Base-by-base conservation (phyloP, 2,797 vertebrate genomes). In the Pantherophis alleghaniensis region DNA sequence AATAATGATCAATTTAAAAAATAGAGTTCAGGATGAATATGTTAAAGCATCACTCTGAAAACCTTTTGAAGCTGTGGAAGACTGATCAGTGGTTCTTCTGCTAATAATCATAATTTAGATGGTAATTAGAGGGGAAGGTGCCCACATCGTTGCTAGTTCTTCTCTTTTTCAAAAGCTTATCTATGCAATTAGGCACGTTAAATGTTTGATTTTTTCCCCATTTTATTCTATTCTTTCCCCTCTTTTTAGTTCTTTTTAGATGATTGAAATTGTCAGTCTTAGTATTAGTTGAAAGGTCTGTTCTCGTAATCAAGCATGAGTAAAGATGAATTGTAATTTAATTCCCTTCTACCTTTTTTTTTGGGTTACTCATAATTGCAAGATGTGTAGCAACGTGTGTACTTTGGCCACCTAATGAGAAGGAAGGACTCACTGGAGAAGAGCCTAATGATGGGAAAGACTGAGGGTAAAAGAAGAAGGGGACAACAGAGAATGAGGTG, bases 281-380 rank as follows among this genome's bases (percentile, higher is more conserved):
- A 93, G 90, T 94, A 94, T 96, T 96, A 96, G 95, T 88, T 95
- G 94, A 96, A 96, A 94, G 2, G 94, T 96, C 95, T 94, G 91
- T 79, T 94, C 94, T 95, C 93, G 92, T 96, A 96, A 96, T 96
- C 95, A 96, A 96, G 93, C 91, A 93, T 92, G 94, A 92, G 94
- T 96, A 94, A 96, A 96, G 95, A 96, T 94, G 94, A 37, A 97
- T n/a, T 20, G 89, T 32, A 63, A n/a, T 91, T 95, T 94, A 96
- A 95, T 96, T 96, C 95, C 88, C 90, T 93, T 51, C 60, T 95
- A 96, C 94, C 10, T 90, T 96, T 94, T 86, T 86, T 87, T 95
- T 55, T 93, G 95, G 95, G 93, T 94, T 96, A 96, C 95, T 96
- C 90, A 89, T 94, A 94, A 96, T 96, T 96, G 94, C 93, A 96